Percentiles rank a stretch among this genome's conserved stretches.
Conservation (phyloP, 2,888 invertebrate species). For the Drosophila meridiana region DNA sequence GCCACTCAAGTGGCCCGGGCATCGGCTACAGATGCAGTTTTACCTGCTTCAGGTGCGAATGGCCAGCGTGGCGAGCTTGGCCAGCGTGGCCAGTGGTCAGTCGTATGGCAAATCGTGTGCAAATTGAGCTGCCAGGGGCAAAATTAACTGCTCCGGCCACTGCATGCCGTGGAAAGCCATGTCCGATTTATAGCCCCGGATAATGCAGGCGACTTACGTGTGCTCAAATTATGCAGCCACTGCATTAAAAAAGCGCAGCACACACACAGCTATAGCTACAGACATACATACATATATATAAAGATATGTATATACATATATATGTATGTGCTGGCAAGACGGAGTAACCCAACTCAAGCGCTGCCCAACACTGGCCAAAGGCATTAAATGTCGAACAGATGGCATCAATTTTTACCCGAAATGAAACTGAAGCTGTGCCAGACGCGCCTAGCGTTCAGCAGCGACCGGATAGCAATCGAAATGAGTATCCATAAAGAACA, state of each 20-base stretch:
- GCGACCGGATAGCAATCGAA: constrained; percentile 35
- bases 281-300: neutral
- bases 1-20: constrained; percentile 62
- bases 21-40: constrained; percentile 9
- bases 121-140: constrained; percentile 60
- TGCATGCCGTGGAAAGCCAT: constrained; percentile 44
- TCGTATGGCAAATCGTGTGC: constrained; percentile 56
- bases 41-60: constrained; percentile 25
- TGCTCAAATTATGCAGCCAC: constrained; percentile 74
- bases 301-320: neutral
- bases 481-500: constrained; percentile 38
- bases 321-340: neutral
- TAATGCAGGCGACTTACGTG: constrained; percentile 80
- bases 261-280: neutral
- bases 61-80: constrained; percentile 19
- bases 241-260: constrained; percentile 61
- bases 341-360: neutral
- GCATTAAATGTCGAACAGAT: constrained; percentile 73
- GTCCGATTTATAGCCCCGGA: constrained; percentile 69
- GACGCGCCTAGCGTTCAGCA: constrained; percentile 10
- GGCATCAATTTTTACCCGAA: constrained; percentile 72
- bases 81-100: constrained; percentile 21
- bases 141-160: constrained; percentile 71
- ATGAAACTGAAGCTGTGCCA: constrained; percentile 28
- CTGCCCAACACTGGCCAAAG: constrained; percentile 29